These are phyloP conservation scores for crab-eating macaque (Macaca fascicularis) DNA, from an alignment of 2,113 vertebrate species.

Conservation along the genomic window T2T-MFA8v1.1 NC_088386.1:106544001-106544500, in stretches of 20 bases:
- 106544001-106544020: conserved; percentile 48
- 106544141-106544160: background rate
- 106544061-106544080: conserved; percentile 27
- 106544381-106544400: background rate
- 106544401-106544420: background rate
- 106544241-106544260: background rate
- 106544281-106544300: background rate
- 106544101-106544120: background rate
- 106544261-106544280: background rate
- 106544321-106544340: background rate
- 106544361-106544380: background rate
- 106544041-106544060: conserved; percentile 35
- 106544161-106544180: background rate
- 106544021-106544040: conserved; percentile 47
- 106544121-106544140: background rate
- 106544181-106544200: background rate
- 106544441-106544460: background rate
- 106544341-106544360: background rate
- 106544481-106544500: background rate
- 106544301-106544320: background rate
- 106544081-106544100: background rate
- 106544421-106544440: background rate
- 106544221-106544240: background rate
- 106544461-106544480: background rate
- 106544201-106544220: background rate